These are phyloP conservation scores for Synanthedon myopaeformis DNA, from an alignment of 2,888 invertebrate genomes.

Conservation along the genomic window DNA sequence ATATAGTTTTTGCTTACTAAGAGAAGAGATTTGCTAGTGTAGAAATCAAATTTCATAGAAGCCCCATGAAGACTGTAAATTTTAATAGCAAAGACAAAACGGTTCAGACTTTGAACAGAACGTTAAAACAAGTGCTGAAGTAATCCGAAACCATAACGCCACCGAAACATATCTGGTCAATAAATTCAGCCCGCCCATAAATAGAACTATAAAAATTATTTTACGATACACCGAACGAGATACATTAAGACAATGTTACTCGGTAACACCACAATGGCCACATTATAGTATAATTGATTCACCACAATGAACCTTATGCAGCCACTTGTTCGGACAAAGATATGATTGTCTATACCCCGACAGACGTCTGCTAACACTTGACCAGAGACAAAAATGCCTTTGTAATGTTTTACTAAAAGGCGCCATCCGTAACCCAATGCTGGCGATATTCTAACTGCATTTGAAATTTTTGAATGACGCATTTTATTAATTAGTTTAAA, in stretches of 20 bases:
- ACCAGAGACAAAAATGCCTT: constrained; percentile 67
- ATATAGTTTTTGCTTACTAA: no score
- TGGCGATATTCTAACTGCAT: constrained; percentile 24
- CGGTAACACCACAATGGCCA: constrained; percentile 55
- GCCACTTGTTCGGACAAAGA: constrained; percentile 50
- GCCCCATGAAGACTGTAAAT: no score
- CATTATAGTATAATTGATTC: constrained; percentile 67
- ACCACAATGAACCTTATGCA: constrained; percentile 60
- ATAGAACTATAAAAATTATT: constrained; percentile 66
- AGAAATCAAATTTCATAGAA: no score
- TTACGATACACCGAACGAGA: constrained; percentile 57
- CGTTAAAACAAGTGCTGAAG: constrained; percentile 13
- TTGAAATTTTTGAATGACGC: constrained; percentile 23
- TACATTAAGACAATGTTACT: constrained; percentile 68
- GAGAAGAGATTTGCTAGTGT: no score
- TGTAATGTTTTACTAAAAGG: constrained; percentile 55
- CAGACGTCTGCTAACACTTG: constrained; percentile 68
- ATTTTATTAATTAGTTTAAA: constrained; percentile 9
- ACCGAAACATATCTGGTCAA: constrained; percentile 60
- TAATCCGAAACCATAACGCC: constrained; percentile 48
- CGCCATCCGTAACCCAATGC: constrained; percentile 61
- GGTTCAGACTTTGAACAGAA: constrained; percentile 9
- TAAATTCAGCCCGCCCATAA: constrained; percentile 56
- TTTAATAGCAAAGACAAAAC: neutral
- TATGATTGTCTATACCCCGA: constrained; percentile 57